Evolutionary conservation across 1,140 invertebrate genomes (phyloP), one percentile per base, ranked within the genome.

Genomic region (Xylocopa sonorina): DNA sequence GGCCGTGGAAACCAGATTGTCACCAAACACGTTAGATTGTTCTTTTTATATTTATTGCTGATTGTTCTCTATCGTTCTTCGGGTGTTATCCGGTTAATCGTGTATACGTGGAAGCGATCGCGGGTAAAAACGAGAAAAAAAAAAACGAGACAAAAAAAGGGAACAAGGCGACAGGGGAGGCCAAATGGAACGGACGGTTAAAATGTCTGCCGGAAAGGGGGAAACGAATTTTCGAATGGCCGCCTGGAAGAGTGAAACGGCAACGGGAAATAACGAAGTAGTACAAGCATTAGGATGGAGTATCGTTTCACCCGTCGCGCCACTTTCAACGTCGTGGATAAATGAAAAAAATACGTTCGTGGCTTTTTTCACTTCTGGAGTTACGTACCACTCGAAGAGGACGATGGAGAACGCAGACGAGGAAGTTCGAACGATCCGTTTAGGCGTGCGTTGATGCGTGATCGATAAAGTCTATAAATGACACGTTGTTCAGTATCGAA

Each of bases 191-290:
- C 51, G 57, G 32, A 46, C 55, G 10, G 46, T 77, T 83, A 71
- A 76, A 84, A 79, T 27, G 29, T 34, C 24, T 27, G n/a, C 43
- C 29, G 57, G 57, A 76, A 64, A 66, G 81, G 76, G 83, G 32
- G 72, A 83, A 84, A 83, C 77, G 77, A 84, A 83, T 84, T 69
- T 84, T 83, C n/a, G 77, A 68, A 55, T 81, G 71, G 68, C 69
- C 38, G 41, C 69, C 76, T 75, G 81, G 58, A 74, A 80, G 71
- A 62, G 66, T 38, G 48, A 46, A 29, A 24, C 55, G 64, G 66
- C 62, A 80, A 83, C 58, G 51, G 81, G 58, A 83, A 83, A 71
- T 80, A 83, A 80, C 81, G 76, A 84, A 84, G 53, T 80, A 75
- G 58, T 34, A 46, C n/a, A 16, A 43, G 50, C 67, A 78, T 83